phyloP scores from a whole-genome alignment of 1,140 invertebrate species.

The Drosophila mauritiana region DNA sequence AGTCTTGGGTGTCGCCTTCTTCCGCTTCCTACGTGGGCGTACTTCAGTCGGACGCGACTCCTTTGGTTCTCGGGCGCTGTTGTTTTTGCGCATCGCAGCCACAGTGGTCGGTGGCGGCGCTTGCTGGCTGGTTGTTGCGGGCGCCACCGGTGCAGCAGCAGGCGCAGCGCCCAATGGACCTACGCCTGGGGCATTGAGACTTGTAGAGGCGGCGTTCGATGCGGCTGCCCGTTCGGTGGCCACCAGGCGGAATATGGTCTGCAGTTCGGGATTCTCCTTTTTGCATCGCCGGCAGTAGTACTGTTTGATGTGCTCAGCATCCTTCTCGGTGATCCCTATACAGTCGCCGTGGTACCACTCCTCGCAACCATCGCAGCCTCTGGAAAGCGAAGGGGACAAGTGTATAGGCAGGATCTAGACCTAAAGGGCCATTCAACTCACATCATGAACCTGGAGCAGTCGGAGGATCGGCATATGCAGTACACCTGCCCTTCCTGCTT shows the following conservation, averaged over 20 bases:
- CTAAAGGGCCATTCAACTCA: conserved; percentile 81
- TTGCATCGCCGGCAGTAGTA: conserved; percentile 95
- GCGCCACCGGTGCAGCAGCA: background rate
- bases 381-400: conserved; percentile 74
- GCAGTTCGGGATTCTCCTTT: conserved; percentile 92
- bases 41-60: conserved; percentile 4
- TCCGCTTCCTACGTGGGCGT: conserved; percentile 45
- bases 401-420: too few relatives aligned
- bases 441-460: conserved; percentile 98
- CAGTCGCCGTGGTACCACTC: conserved; percentile 99
- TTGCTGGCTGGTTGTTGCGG: background rate
- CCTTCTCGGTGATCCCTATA: conserved; percentile 96
- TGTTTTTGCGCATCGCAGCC: conserved; percentile 47
- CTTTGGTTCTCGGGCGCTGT: conserved; percentile 39
- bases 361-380: conserved; percentile 98
- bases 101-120: conserved; percentile 11
- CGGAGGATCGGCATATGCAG: conserved; percentile 96
- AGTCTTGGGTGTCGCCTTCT: conserved; percentile 63
- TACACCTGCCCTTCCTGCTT: conserved; percentile 96
- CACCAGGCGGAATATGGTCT: conserved; percentile 89
- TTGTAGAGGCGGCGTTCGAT: conserved; percentile 23
- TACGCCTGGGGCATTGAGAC: conserved; percentile 65
- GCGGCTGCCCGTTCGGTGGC: conserved; percentile 62
- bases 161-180: background rate
- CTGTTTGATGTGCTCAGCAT: conserved; percentile 96